A percentile compares a stretch with the other conserved stretches of the same genome.
phyloP scores from a whole-genome alignment of 2,888 invertebrate genomes.

The Coleophora flavipennella region DNA sequence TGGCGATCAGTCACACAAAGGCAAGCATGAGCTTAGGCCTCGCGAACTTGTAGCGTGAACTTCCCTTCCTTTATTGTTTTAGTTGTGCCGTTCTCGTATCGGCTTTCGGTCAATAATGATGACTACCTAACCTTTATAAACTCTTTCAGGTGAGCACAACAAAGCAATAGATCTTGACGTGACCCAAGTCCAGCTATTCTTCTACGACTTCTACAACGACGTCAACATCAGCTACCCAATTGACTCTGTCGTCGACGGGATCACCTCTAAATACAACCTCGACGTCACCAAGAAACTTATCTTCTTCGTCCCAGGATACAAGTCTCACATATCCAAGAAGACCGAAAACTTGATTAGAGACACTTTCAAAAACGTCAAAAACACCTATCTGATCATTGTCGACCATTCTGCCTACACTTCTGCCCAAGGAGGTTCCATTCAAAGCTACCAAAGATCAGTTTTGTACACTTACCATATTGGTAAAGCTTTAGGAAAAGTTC shows the following conservation, averaged over 20 bases:
- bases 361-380: slow-evolving; percentile 44
- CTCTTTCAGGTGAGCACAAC: slow-evolving; percentile 50
- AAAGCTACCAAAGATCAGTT: slow-evolving; percentile 56
- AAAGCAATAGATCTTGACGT: slow-evolving; percentile 39
- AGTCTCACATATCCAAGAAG: slow-evolving; percentile 48
- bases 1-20: too few relatives aligned
- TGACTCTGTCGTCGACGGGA: slow-evolving; percentile 34
- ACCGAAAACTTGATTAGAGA: slow-evolving; percentile 48
- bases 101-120: too few relatives aligned
- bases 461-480: slow-evolving; percentile 46
- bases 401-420: slow-evolving; percentile 58
- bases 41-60: too few relatives aligned
- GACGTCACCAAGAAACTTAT: slow-evolving; percentile 46
- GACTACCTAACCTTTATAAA: too few relatives aligned
- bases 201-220: slow-evolving; percentile 60
- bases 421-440: slow-evolving; percentile 36
- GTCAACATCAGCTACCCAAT: slow-evolving; percentile 43
- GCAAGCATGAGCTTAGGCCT: too few relatives aligned
- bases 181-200: slow-evolving; percentile 42
- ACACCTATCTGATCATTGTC: slow-evolving; percentile 50
- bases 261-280: slow-evolving; percentile 40
- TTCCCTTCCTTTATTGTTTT: too few relatives aligned
- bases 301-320: slow-evolving; percentile 60
- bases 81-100: too few relatives aligned
- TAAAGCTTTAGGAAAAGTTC: slow-evolving; percentile 37